Percentiles rank a stretch among this genome's conserved stretches.
phyloP scores from a whole-genome alignment of 1,140 invertebrate genomes.

The Paralvinella palmiformis region DNA sequence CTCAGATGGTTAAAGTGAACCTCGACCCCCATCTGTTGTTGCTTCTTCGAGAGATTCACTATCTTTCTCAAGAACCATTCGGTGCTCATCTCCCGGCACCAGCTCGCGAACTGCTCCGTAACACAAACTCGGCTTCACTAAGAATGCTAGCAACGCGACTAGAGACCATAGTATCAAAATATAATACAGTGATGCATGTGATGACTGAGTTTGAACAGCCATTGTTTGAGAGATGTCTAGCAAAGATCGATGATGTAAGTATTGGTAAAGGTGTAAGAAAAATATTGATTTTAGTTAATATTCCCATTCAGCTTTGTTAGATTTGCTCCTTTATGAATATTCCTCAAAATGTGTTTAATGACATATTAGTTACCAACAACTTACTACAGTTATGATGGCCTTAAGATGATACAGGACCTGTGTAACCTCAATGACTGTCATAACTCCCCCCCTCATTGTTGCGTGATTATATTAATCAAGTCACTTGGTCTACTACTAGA shows the following conservation, averaged over 20 bases:
- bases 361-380: too few relatives aligned
- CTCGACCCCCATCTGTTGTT: conserved; percentile 43
- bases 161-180: conserved; percentile 47
- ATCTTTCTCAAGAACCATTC: conserved; percentile 42
- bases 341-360: too few relatives aligned
- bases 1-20: conserved; percentile 46
- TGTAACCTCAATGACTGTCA: too few relatives aligned
- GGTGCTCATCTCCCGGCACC: conserved; percentile 27
- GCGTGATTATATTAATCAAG: too few relatives aligned
- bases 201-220: conserved; percentile 45
- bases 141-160: conserved; percentile 41
- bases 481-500: too few relatives aligned
- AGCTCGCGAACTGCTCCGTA: conserved; percentile 41
- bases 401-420: too few relatives aligned
- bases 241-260: conserved; percentile 42
- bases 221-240: conserved; percentile 45
- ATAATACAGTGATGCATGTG: conserved; percentile 48
- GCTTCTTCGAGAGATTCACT: conserved; percentile 44
- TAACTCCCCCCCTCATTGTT: too few relatives aligned
- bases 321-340: too few relatives aligned
- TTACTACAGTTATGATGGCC: too few relatives aligned
- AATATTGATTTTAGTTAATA: too few relatives aligned
- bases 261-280: too few relatives aligned
- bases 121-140: conserved; percentile 38
- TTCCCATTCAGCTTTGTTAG: too few relatives aligned